These are phyloP conservation scores for Brachionus asplanchnoidis DNA, from an alignment of 1,140 invertebrate genomes.

Conservation along the genomic window DNA sequence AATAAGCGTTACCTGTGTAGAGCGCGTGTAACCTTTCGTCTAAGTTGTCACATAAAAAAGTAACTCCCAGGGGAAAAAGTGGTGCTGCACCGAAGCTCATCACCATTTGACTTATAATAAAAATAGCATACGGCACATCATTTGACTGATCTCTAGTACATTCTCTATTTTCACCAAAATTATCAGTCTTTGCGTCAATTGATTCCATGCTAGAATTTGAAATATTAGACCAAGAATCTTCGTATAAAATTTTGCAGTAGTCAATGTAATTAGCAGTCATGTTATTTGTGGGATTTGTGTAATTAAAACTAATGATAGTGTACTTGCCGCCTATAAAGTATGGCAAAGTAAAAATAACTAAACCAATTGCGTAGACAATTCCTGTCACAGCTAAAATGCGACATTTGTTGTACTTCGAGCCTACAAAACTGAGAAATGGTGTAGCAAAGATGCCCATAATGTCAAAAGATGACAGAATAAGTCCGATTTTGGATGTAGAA, in stretches of 20 bases:
- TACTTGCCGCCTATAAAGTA: conserved; percentile 44
- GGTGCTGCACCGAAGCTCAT: conserved; percentile 48
- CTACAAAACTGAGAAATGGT: conserved; percentile 46
- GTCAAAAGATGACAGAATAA: conserved; percentile 48
- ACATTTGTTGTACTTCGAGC: conserved; percentile 42
- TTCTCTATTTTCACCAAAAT: background rate
- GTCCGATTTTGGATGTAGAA: conserved; percentile 45
- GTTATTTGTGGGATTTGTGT: conserved; percentile 41
- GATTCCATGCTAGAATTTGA: background rate
- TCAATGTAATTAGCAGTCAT: background rate
- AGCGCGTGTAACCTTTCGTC: conserved; percentile 45
- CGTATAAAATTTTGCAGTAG: conserved; percentile 18
- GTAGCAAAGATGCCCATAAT: conserved; percentile 46
- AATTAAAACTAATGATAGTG: background rate
- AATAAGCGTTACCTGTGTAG: conserved; percentile 45
- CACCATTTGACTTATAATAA: conserved; percentile 46
- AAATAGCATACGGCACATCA: conserved; percentile 42
- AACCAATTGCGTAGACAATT: conserved; percentile 47
- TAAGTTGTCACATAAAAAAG: conserved; percentile 48
- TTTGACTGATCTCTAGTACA: conserved; percentile 30
- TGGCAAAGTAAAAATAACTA: conserved; percentile 46
- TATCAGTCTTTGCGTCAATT: background rate
- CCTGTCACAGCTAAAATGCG: conserved; percentile 44
- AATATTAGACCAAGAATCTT: background rate
- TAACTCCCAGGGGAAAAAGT: conserved; percentile 47